Evolutionary conservation across 2,113 vertebrate genomes (phyloP).

Genomic region (Plecturocebus donacophilus): DNA sequence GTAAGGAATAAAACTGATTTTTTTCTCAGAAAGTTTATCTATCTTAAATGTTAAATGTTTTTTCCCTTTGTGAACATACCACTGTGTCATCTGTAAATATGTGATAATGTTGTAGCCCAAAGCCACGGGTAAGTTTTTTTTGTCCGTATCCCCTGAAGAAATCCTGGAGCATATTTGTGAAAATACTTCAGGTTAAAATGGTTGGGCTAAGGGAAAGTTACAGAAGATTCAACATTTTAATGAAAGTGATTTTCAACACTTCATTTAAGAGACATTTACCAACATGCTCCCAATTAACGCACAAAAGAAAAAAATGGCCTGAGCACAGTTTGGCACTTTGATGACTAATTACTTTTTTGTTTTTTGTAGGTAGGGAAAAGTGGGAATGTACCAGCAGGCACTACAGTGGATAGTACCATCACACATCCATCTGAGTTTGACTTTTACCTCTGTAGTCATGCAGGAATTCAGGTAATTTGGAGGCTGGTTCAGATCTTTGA

Average conservation of each 20-base stretch:
- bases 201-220: not conserved
- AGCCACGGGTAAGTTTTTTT: not conserved
- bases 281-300: constrained; percentile 21
- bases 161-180: not conserved
- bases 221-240: constrained; percentile 19
- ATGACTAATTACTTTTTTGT: constrained; percentile 68
- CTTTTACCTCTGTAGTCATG: constrained; percentile 99
- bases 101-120: not conserved
- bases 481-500: constrained; percentile 48
- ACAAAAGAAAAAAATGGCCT: constrained; percentile 6
- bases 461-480: constrained; percentile 96
- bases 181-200: constrained; percentile 42
- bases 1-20: constrained; percentile 27
- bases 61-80: not conserved
- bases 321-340: not conserved
- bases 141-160: not conserved
- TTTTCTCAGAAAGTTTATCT: not conserved
- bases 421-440: constrained; percentile 99
- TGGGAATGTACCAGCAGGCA: constrained; percentile 98
- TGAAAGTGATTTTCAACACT: constrained; percentile 3
- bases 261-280: constrained; percentile 16
- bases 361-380: constrained; percentile 95
- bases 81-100: not conserved
- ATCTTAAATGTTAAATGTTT: not conserved
- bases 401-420: constrained; percentile 99